Conservation (phyloP, 2,888 invertebrate species). For the Eustalomyia histrio region DNA sequence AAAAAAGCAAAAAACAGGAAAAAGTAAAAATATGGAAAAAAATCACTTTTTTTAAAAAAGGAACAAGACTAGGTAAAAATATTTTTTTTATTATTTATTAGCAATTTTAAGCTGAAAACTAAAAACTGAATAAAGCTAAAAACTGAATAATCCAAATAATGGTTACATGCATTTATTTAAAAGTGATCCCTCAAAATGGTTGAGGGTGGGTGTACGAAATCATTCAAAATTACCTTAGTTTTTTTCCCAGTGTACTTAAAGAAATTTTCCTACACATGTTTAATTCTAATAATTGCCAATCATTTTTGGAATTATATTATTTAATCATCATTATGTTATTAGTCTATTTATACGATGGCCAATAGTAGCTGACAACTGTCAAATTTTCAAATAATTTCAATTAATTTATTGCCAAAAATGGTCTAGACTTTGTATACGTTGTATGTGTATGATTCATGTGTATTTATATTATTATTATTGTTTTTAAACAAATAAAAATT, state of each 20-base stretch:
- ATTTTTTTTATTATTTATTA: too few relatives aligned
- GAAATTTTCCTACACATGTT: not conserved
- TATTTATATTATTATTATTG: not conserved
- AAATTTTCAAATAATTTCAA: slow-evolving; percentile 48
- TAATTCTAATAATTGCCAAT: not conserved
- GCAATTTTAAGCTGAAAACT: too few relatives aligned
- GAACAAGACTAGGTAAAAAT: too few relatives aligned
- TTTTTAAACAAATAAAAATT: not conserved
- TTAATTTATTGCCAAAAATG: slow-evolving; percentile 25
- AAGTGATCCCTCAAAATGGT: too few relatives aligned
- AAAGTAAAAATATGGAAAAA: too few relatives aligned
- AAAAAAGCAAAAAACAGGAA: too few relatives aligned
- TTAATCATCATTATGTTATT: slow-evolving; percentile 7
- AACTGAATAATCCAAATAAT: too few relatives aligned
- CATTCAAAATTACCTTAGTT: too few relatives aligned
- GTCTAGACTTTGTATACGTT: not conserved
- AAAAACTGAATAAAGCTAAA: too few relatives aligned
- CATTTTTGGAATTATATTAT: not conserved
- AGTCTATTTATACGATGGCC: slow-evolving; percentile 12
- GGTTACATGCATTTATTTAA: too few relatives aligned
- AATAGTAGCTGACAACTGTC: slow-evolving; percentile 35
- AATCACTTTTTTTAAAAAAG: too few relatives aligned
- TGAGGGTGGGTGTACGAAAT: too few relatives aligned
- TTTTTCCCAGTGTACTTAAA: not conserved
- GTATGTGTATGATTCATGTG: not conserved